These are phyloP conservation scores for Slavum lentiscoides DNA, from an alignment of 2,888 invertebrate genomes.

Conservation along the genomic window DNA sequence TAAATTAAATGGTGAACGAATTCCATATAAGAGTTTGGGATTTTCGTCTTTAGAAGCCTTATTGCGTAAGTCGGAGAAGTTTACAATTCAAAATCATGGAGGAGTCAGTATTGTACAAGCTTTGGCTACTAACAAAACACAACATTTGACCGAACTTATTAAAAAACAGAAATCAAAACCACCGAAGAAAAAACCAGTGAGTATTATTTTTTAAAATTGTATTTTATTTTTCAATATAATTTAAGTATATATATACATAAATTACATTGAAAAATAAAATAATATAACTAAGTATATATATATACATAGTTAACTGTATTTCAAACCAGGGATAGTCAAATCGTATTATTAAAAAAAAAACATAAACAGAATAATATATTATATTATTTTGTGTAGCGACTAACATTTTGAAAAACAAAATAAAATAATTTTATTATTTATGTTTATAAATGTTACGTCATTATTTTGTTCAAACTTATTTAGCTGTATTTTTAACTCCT, in stretches of 20 bases:
- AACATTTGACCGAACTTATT: conserved; percentile 44
- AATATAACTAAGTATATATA: too few relatives aligned
- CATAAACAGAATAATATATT: too few relatives aligned
- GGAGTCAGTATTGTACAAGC: not conserved
- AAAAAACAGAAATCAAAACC: conserved; percentile 48
- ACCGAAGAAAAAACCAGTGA: conserved; percentile 27
- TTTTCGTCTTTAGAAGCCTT: conserved; percentile 36
- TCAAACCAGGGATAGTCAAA: too few relatives aligned
- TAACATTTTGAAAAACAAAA: too few relatives aligned
- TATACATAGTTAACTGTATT: not conserved
- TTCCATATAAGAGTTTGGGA: conserved; percentile 18
- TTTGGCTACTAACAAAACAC: not conserved
- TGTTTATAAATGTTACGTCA: too few relatives aligned
- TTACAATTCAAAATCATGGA: conserved; percentile 13
- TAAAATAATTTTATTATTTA: too few relatives aligned
- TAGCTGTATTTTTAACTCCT: too few relatives aligned
- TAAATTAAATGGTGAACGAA: conserved; percentile 5
- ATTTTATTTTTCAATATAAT: not conserved
- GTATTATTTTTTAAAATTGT: not conserved
- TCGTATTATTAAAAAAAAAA: too few relatives aligned
- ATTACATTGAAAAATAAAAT: too few relatives aligned
- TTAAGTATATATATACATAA: not conserved
- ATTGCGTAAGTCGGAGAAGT: not conserved
- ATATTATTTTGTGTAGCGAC: too few relatives aligned
- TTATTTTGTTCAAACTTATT: too few relatives aligned